Base-by-base conservation (phyloP, 2,888 invertebrate species). In the Nephrotoma appendiculata region DNA sequence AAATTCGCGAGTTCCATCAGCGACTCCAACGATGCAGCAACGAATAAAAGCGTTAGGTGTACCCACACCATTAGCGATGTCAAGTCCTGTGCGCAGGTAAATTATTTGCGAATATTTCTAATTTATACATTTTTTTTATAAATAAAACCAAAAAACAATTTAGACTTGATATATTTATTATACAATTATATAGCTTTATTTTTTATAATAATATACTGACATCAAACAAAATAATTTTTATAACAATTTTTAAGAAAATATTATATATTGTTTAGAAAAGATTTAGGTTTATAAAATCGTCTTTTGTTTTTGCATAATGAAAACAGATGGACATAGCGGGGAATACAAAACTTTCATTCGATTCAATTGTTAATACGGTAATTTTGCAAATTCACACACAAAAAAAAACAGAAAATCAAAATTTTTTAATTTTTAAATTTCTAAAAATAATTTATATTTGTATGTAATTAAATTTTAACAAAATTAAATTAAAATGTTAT, bases 11-110 rank as follows among this genome's bases (percentile, higher is more conserved):
- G 91, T 89, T 88, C 93, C 88, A 91, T 93, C 89, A 87, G 91
- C 92, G 87, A 96, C 96, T 89, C 96, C 96, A 87, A 97, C 97
- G 86, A 96, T 96, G 95, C 97, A 97, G 91, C 97, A 97, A 92
- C 93, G 97, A 90, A 96, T 97, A 90, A 97, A 97, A 92, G 96
- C 96, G 87, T 93, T 97, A 87, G 97, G 97, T 86, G 96, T 97
- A 89, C 96, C 97, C 87, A 97, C 97, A 88, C 97, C 97, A 57
- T 93, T 97, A 87, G 96, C 97, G 7, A 94, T 97, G 93, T 96
- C 95, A 92, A 97, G 96, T 92, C 97, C 97, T 87, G 96, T 97
- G 89, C 93, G 97, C 93, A 96, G 97, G 97, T 97, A 52, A 85
- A 85, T 86, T 87, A 45, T 57, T 19, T 86, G 44, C 31, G 19